A percentile compares a stretch with the other conserved stretches of the same genome.
phyloP scores from a whole-genome alignment of 2,888 invertebrate species.

The Netelia inedita region DNA sequence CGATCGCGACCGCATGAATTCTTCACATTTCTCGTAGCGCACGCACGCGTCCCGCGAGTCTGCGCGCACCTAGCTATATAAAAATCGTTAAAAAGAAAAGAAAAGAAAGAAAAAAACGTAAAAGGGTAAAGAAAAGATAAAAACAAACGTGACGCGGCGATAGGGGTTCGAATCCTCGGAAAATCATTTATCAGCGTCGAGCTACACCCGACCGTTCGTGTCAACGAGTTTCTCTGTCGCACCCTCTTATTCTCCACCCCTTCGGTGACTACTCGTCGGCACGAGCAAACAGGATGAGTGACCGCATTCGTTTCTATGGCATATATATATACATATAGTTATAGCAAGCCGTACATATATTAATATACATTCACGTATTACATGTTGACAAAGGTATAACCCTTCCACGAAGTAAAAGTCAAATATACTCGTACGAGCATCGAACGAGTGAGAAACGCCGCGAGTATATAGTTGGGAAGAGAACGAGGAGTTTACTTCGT shows the following conservation, averaged over 20 bases:
- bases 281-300: slow-evolving; percentile 1
- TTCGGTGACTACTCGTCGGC: neutral
- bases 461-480: slow-evolving; percentile 15
- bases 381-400: neutral
- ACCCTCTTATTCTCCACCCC: neutral
- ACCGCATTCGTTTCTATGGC: neutral
- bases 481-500: neutral
- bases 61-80: neutral
- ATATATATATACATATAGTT: slow-evolving; percentile 3
- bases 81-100: slow-evolving; percentile 10
- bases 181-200: slow-evolving; percentile 57
- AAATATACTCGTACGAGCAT: slow-evolving; percentile 28
- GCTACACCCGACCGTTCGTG: slow-evolving; percentile 44
- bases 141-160: slow-evolving; percentile 26
- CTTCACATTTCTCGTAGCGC: slow-evolving; percentile 37
- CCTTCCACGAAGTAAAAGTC: slow-evolving; percentile 20
- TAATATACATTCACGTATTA: neutral
- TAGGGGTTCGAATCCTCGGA: slow-evolving; percentile 25
- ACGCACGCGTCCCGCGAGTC: slow-evolving; percentile 33
- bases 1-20: slow-evolving; percentile 44
- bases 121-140: neutral
- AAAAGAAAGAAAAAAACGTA: slow-evolving; percentile 38
- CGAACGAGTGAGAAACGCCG: slow-evolving; percentile 17
- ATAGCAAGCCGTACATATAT: neutral
- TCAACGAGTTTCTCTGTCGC: slow-evolving; percentile 32